A percentile compares a stretch with the other conserved stretches of the same genome.
These are phyloP conservation scores for Etheostoma nigrum DNA, from an alignment of 2,797 vertebrate genomes.

Conservation along the genomic window DNA sequence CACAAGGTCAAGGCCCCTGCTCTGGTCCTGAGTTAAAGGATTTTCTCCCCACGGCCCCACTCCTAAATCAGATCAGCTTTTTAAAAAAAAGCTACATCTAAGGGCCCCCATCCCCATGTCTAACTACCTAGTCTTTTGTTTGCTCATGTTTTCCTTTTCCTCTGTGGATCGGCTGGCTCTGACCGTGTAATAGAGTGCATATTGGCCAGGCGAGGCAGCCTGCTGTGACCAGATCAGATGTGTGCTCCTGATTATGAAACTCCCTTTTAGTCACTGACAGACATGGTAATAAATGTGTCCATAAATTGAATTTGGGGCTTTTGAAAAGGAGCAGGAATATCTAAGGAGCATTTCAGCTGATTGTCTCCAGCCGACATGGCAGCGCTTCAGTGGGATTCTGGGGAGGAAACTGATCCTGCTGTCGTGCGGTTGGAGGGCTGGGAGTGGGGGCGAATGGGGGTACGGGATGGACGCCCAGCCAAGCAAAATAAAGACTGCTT, in stretches of 20 bases:
- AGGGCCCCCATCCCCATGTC: constrained; percentile 75
- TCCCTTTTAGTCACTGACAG: constrained; percentile 95
- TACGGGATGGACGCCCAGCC: constrained; percentile 86
- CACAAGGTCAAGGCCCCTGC: constrained; percentile 68
- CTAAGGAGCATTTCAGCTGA: constrained; percentile 96
- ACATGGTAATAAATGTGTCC: constrained; percentile 99
- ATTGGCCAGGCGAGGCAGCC: constrained; percentile 81
- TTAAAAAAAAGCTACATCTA: constrained; percentile 68
- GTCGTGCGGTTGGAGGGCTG: constrained; percentile 81
- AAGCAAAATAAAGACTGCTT: constrained; percentile 95
- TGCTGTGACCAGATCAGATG: constrained; percentile 88
- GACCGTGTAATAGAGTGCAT: constrained; percentile 85
- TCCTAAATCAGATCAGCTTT: constrained; percentile 81
- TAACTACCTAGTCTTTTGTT: constrained; percentile 83
- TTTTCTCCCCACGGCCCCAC: constrained; percentile 71
- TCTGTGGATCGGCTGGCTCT: constrained; percentile 77
- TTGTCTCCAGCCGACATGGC: constrained; percentile 96
- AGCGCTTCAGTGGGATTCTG: constrained; percentile 92
- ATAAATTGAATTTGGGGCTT: constrained; percentile 98
- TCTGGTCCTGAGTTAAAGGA: constrained; percentile 65
- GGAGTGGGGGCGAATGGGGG: constrained; percentile 54
- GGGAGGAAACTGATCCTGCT: constrained; percentile 92
- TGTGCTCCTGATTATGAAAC: constrained; percentile 96
- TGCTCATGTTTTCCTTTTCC: constrained; percentile 84
- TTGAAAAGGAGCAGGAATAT: constrained; percentile 97